Percentiles rank a stretch among this genome's conserved stretches.
Evolutionary conservation across 2,113 vertebrate genomes (phyloP).

Genomic region (Apaloderma vittatum): DNA sequence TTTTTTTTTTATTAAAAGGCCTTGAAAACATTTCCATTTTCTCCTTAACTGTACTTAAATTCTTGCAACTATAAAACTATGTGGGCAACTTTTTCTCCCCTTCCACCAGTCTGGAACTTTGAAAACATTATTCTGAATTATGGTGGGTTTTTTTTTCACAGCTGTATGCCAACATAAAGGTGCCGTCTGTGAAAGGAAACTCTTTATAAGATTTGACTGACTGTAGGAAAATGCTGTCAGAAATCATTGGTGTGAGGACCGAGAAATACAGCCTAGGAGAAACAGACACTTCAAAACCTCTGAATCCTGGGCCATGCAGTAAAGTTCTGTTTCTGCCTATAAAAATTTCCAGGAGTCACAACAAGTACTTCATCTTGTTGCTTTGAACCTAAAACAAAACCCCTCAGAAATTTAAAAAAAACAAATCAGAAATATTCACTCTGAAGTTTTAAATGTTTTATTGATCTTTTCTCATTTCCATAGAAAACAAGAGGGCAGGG

Average conservation of each 20-base stretch:
- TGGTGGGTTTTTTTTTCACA: background rate
- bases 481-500: background rate
- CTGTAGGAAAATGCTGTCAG: background rate
- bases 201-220: background rate
- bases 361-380: background rate
- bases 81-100: background rate
- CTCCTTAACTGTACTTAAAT: background rate
- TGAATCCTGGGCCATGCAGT: accelerated
- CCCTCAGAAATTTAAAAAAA: background rate
- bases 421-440: background rate
- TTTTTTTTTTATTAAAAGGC: background rate
- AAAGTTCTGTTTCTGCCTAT: background rate
- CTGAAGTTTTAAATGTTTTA: background rate
- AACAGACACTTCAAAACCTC: background rate
- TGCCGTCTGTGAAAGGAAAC: background rate
- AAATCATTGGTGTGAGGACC: background rate
- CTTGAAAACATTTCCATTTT: background rate
- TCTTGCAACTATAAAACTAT: background rate
- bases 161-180: background rate
- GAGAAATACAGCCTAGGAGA: background rate
- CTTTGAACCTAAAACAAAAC: background rate
- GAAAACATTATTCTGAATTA: background rate
- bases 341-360: background rate
- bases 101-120: background rate
- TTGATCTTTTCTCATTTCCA: background rate